Evolutionary conservation across 2,113 vertebrate genomes (phyloP).

Genomic region (Gobio gobio): DNA sequence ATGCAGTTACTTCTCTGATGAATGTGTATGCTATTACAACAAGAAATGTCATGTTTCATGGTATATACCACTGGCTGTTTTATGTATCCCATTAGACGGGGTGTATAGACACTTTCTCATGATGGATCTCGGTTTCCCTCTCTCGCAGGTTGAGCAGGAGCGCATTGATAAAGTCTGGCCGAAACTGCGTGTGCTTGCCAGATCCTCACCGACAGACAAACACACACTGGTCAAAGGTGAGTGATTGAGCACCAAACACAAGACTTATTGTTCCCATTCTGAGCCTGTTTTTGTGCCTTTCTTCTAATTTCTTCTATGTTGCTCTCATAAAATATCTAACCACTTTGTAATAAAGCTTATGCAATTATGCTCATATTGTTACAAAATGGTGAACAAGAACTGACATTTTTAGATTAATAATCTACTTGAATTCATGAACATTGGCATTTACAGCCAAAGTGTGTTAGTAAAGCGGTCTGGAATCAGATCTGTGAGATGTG

Average conservation of each 20-base stretch:
- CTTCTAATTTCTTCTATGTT: background rate
- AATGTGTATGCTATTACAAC: background rate
- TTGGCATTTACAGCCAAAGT: background rate
- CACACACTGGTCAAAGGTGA: conserved; percentile 97
- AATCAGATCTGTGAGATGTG: background rate
- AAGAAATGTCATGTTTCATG: no score
- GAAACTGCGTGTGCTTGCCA: conserved; percentile 93
- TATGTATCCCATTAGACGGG: background rate
- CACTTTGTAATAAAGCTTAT: background rate
- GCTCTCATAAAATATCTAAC: background rate
- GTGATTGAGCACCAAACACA: background rate
- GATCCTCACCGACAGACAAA: conserved; percentile 96
- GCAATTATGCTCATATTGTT: background rate
- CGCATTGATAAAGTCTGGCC: conserved; percentile 98
- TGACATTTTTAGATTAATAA: background rate
- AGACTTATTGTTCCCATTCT: no score
- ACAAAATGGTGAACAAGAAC: background rate
- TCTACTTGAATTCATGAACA: background rate
- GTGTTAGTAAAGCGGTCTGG: background rate
- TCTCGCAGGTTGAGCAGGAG: conserved; percentile 91
- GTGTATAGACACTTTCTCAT: background rate
- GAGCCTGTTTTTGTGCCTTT: no score
- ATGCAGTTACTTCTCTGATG: background rate
- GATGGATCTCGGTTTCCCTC: background rate
- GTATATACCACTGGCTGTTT: no score